Conservation (phyloP, 2,888 invertebrate species). For the Eucriotettix oculatus region DNA sequence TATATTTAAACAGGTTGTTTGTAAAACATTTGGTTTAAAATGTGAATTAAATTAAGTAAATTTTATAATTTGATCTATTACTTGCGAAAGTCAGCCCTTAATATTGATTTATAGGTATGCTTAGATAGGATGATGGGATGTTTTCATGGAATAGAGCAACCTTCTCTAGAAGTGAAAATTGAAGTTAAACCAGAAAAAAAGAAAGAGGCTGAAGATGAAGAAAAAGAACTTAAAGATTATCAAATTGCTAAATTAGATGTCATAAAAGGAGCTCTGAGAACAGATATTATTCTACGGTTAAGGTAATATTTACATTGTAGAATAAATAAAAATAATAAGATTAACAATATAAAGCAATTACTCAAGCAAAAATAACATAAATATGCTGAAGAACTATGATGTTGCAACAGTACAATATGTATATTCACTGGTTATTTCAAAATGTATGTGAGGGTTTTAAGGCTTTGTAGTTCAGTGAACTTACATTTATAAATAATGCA, state of each 20-base stretch:
- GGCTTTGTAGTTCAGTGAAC: too few relatives aligned
- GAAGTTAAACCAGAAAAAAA: conserved; percentile 16
- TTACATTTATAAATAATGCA: too few relatives aligned
- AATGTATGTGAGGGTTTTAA: too few relatives aligned
- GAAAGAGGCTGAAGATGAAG: conserved; percentile 28
- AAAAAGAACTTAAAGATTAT: conserved; percentile 63
- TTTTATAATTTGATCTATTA: too few relatives aligned
- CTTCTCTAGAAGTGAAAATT: conserved; percentile 28
- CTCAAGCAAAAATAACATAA: not conserved
- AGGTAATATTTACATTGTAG: conserved; percentile 24
- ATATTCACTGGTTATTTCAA: too few relatives aligned
- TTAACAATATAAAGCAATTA: not conserved
- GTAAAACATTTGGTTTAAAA: too few relatives aligned
- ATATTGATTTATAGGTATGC: conserved; percentile 1
- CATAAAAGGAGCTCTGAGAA: conserved; percentile 51
- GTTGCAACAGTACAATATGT: too few relatives aligned
- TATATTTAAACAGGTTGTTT: too few relatives aligned
- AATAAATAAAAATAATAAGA: too few relatives aligned
- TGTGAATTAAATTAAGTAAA: too few relatives aligned
- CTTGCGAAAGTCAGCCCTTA: too few relatives aligned
- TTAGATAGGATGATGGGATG: conserved; percentile 20
- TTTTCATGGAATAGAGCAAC: conserved; percentile 31
- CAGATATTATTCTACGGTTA: conserved; percentile 59
- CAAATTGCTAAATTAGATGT: conserved; percentile 74
- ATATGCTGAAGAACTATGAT: too few relatives aligned